Conservation (phyloP, 2,888 invertebrate species). For the Dichetophora obliterata region DNA sequence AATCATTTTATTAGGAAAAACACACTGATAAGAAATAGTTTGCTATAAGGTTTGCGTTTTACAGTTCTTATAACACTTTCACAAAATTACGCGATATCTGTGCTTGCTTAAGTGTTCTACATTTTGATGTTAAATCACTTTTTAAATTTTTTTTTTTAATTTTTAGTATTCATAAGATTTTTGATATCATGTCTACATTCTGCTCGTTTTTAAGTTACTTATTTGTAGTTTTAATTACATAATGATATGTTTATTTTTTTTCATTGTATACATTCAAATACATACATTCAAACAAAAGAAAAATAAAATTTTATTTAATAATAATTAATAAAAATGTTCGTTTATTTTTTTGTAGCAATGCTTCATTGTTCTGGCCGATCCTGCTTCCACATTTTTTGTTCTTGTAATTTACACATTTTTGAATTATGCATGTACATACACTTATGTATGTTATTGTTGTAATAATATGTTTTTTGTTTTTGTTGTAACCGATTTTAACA, state of each 20-base stretch:
- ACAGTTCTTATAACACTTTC: too few relatives aligned
- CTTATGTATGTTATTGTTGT: constrained; percentile 35
- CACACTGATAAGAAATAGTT: background rate
- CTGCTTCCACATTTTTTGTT: constrained; percentile 68
- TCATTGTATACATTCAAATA: constrained; percentile 47
- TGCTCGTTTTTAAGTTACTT: background rate
- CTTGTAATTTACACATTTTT: constrained; percentile 63
- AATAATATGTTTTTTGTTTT: constrained; percentile 35
- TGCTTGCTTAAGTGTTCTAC: too few relatives aligned
- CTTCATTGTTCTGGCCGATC: constrained; percentile 68
- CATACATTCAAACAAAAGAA: too few relatives aligned
- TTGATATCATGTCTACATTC: background rate
- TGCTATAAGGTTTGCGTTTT: background rate
- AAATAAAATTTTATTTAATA: constrained; percentile 20
- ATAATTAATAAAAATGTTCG: background rate
- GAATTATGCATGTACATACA: constrained; percentile 46
- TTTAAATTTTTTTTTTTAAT: background rate
- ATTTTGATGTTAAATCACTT: constrained; percentile 51
- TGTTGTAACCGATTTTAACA: constrained; percentile 35
- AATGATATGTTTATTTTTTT: constrained; percentile 41
- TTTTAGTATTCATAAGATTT: too few relatives aligned
- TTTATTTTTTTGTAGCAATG: constrained; percentile 45
- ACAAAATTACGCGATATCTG: too few relatives aligned
- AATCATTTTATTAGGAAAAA: background rate
- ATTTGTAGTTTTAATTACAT: background rate